Base-by-base conservation (phyloP, 2,113 vertebrate species). In the Eptesicus fuscus region DNA sequence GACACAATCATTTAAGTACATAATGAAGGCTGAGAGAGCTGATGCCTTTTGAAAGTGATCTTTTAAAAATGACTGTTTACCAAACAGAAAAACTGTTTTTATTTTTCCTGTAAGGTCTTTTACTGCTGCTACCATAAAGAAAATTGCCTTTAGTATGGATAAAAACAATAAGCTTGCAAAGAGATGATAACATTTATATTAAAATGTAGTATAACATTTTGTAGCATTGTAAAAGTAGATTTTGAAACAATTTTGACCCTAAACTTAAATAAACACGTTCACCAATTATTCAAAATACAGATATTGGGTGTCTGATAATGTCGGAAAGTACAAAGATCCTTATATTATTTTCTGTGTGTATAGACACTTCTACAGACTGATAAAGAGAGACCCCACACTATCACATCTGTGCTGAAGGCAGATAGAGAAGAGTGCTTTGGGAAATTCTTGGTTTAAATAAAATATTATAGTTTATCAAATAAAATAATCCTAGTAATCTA, bases 231-330 rank as follows among this genome's bases (percentile, higher is more conserved):
- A 73, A 69, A 59, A 47, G 32, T 49, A 90, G 37, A 20, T 77
- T 92, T 94, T 87, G 35, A 74, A 95, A 86, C 7, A 83, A 47
- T 84, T 94, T 88, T 79, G 22, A 74, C 2, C 23, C n/a, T 17
- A 87, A 71, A 49, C 1, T 25, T 90, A 80, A 78, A 25, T 67
- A 65, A 89, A 82, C 51, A 82, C 13, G 61, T 74, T 71, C 12
- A 71, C n/a, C 28, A 63, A 61, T 83, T 90, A 92, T 63, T 79
- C 20, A 92, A 67, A 92, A 49, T 59, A 87, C 16, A 78, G 51
- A 11, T 22, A 40, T 0, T 85, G 7, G 83, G 13, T 30, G 2
- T 70, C 44, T 89, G 49, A 49, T 65, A 73, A 82, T 37, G 2
- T 63, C 65, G 90, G 79, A 93, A 83, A 69, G 30, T 61, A 49